phyloP scores from a whole-genome alignment of 2,888 invertebrate genomes.

The Mimumesa dahlbomi region DNA sequence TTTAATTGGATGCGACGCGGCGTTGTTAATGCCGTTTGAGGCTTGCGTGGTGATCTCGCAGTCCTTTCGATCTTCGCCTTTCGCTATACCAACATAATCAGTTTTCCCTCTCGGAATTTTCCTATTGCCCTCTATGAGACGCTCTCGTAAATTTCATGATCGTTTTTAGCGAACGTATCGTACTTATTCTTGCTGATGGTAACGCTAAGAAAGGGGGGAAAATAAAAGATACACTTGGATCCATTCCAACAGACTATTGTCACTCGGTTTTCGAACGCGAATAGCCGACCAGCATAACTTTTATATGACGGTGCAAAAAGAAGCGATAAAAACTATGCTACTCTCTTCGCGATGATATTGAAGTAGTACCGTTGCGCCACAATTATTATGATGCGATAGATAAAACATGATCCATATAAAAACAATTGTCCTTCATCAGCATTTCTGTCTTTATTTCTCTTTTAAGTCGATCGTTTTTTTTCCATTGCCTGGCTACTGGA shows the following conservation, averaged over 20 bases:
- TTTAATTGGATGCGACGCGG: conserved; percentile 42
- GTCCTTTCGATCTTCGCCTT: conserved; percentile 20
- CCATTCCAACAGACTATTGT: conserved; percentile 62
- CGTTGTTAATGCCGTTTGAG: conserved; percentile 39
- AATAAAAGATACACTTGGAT: conserved; percentile 49
- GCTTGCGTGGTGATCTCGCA: conserved; percentile 22
- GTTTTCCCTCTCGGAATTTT: conserved; percentile 4
- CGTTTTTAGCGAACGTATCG: neutral
- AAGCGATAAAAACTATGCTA: conserved; percentile 27
- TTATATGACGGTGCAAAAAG: conserved; percentile 33
- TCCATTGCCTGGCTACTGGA: no score
- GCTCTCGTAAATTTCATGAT: neutral
- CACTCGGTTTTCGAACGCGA: conserved; percentile 47
- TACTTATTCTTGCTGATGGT: neutral
- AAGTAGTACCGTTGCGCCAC: conserved; percentile 15
- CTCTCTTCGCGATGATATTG: conserved; percentile 40
- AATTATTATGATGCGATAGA: conserved; percentile 35
- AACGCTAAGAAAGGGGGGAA: conserved; percentile 19
- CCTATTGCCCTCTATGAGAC: neutral
- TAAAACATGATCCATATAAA: conserved; percentile 20
- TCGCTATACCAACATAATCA: conserved; percentile 19
- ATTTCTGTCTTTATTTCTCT: neutral
- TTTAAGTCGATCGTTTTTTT: no score
- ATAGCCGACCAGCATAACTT: conserved; percentile 35
- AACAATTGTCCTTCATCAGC: neutral